phyloP scores from a whole-genome alignment of 1,140 invertebrate species.

The Leptinotarsa defecta region DNA sequence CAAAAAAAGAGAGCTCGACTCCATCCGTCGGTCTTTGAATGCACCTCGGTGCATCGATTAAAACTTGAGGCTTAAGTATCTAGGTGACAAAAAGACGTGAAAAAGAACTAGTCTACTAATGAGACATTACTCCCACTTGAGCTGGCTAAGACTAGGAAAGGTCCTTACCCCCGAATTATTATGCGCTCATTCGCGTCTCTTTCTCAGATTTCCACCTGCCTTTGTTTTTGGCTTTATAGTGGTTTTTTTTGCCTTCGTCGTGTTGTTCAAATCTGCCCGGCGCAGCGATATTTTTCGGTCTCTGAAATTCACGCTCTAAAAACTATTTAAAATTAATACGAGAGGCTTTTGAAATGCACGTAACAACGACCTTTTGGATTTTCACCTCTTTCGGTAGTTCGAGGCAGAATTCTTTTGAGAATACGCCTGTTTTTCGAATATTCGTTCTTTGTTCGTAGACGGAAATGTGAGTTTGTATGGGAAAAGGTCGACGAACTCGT shows the following conservation, averaged over 20 bases:
- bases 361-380: constrained; percentile 15
- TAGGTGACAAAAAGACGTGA: constrained; percentile 41
- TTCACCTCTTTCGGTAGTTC: constrained; percentile 5
- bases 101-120: constrained; percentile 46
- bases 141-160: constrained; percentile 27
- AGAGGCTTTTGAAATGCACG: constrained; percentile 18
- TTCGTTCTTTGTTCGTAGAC: background rate
- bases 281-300: constrained; percentile 20
- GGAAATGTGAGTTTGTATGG: background rate
- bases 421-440: background rate
- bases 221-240: constrained; percentile 28
- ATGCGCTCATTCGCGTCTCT: constrained; percentile 18
- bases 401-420: background rate
- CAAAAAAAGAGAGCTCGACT: constrained; percentile 19
- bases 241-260: constrained; percentile 11
- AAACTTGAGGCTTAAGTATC: constrained; percentile 42
- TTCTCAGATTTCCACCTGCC: constrained; percentile 27
- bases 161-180: constrained; percentile 30
- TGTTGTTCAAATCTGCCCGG: constrained; percentile 17
- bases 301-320: constrained; percentile 25
- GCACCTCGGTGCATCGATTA: constrained; percentile 42
- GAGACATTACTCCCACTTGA: constrained; percentile 50
- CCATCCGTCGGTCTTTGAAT: constrained; percentile 25
- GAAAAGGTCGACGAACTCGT: background rate
- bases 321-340: constrained; percentile 25